Conservation (phyloP, 1,140 invertebrate species). For the Popillia japonica region DNA sequence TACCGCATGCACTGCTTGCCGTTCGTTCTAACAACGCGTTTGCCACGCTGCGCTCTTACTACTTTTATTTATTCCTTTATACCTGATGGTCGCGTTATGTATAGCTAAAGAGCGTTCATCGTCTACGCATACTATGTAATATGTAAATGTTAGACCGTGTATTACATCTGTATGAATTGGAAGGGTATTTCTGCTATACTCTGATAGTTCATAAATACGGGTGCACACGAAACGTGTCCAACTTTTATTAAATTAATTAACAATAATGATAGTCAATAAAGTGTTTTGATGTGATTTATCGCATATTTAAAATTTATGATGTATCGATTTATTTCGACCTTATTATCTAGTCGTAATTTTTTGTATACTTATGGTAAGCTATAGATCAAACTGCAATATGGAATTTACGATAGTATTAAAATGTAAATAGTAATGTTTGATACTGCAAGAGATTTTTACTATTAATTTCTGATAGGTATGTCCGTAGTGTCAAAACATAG, state of each 20-base stretch:
- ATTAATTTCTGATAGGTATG: no score
- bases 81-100: background rate
- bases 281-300: conserved; percentile 9
- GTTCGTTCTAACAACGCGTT: background rate
- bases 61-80: conserved; percentile 8
- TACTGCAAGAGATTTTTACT: no score
- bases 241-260: conserved; percentile 33
- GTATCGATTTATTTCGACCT: background rate
- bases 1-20: background rate
- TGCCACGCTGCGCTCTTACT: conserved; percentile 1
- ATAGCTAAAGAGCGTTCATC: conserved; percentile 7
- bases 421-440: no score
- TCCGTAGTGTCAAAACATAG: no score
- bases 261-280: conserved; percentile 23
- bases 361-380: no score
- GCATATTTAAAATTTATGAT: background rate
- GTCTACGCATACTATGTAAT: background rate
- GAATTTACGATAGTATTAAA: no score
- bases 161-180: conserved; percentile 26
- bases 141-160: background rate
- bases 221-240: conserved; percentile 6
- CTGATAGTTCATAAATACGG: conserved; percentile 23
- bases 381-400: no score
- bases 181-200: conserved; percentile 21
- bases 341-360: background rate